phyloP scores from a whole-genome alignment of 2,888 invertebrate species.

The Petrolisthes cinctipes region DNA sequence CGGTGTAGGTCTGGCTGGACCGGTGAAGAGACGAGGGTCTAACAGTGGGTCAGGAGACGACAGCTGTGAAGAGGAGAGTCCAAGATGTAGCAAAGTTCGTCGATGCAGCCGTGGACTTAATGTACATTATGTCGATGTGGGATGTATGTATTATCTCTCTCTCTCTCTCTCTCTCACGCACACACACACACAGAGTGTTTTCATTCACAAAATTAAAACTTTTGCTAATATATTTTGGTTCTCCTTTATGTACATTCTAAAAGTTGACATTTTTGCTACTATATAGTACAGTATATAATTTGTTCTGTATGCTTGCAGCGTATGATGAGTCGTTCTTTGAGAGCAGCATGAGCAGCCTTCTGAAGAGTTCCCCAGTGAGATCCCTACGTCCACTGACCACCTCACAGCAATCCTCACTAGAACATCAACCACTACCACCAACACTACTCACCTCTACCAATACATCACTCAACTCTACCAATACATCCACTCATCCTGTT shows the following conservation, averaged over 20 bases:
- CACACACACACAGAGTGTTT: too few relatives aligned
- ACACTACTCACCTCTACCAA: too few relatives aligned
- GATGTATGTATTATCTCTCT: conserved; percentile 38
- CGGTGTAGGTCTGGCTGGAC: conserved; percentile 43
- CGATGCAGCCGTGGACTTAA: conserved; percentile 68
- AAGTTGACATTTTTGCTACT: too few relatives aligned
- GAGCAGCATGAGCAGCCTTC: conserved; percentile 45
- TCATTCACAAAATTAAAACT: too few relatives aligned
- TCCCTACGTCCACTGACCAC: conserved; percentile 4
- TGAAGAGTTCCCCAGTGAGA: conserved; percentile 31
- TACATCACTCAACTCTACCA: too few relatives aligned
- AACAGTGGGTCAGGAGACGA: conserved; percentile 64
- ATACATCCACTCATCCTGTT: neutral
- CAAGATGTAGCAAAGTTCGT: conserved; percentile 75
- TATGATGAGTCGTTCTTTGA: conserved; percentile 58
- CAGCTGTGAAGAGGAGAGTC: conserved; percentile 71
- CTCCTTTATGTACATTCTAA: too few relatives aligned
- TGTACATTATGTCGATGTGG: conserved; percentile 56
- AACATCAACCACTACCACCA: neutral
- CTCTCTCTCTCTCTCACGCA: too few relatives aligned
- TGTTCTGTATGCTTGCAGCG: conserved; percentile 4
- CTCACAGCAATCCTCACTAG: conserved; percentile 37
- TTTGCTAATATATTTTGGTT: too few relatives aligned
- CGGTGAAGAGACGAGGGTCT: conserved; percentile 69
- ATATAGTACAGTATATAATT: too few relatives aligned